phyloP scores from a whole-genome alignment of 2,888 invertebrate genomes.

The Andrena marginata region DNA sequence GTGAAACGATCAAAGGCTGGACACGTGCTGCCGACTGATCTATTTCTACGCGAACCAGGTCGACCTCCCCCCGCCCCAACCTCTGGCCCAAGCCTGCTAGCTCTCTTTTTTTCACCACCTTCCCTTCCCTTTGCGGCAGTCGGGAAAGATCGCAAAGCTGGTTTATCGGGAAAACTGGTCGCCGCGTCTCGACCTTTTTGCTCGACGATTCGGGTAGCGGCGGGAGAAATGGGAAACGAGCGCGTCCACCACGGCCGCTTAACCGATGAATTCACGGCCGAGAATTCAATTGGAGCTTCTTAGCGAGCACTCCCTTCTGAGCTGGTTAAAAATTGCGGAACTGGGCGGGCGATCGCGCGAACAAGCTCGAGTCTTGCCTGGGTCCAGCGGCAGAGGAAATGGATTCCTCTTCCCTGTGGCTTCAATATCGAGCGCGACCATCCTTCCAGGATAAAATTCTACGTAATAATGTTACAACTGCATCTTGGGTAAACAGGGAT shows the following conservation, averaged over 20 bases:
- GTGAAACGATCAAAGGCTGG: slow-evolving; percentile 79
- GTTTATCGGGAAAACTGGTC: slow-evolving; percentile 45
- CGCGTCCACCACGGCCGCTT: neutral
- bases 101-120: slow-evolving; percentile 7
- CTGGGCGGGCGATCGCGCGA: slow-evolving; percentile 4
- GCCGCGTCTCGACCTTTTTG: slow-evolving; percentile 16
- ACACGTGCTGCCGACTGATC: slow-evolving; percentile 63
- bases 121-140: slow-evolving; percentile 15
- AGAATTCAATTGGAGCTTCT: neutral
- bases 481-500: too few species aligned
- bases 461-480: too few species aligned
- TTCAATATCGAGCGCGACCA: too few species aligned
- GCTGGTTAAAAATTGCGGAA: slow-evolving; percentile 4
- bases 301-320: neutral
- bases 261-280: neutral
- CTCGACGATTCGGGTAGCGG: neutral
- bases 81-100: slow-evolving; percentile 19
- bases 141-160: slow-evolving; percentile 36
- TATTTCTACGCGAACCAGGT: slow-evolving; percentile 63
- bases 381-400: neutral
- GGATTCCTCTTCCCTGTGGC: too few species aligned
- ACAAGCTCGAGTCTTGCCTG: neutral
- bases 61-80: slow-evolving; percentile 30
- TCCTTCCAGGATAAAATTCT: too few species aligned
- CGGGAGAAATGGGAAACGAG: neutral